These are phyloP conservation scores for Meda fulgida DNA, from an alignment of 2,797 vertebrate species.

Conservation along the genomic window DNA sequence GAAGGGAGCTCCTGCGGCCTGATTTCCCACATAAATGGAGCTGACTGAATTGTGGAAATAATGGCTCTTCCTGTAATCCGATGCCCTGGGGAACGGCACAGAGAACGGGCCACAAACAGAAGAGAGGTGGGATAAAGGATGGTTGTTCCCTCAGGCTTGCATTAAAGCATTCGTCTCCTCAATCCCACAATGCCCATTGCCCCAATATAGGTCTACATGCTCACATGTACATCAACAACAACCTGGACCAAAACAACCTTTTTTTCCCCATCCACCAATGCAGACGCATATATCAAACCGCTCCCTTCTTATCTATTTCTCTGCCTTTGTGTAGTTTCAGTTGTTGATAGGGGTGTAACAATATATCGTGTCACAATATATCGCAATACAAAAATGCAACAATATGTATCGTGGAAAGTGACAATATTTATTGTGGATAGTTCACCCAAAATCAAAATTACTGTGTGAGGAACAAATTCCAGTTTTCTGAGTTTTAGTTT, in stretches of 20 bases:
- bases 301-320: background rate
- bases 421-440: too few species aligned
- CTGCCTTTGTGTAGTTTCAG: background rate
- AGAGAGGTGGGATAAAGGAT: conserved; percentile 67
- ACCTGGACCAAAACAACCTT: background rate
- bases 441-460: too few species aligned
- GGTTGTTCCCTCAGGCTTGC: conserved; percentile 67
- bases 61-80: conserved; percentile 68
- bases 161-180: conserved; percentile 64
- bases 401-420: too few species aligned
- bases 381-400: too few species aligned
- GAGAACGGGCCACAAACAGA: conserved; percentile 5
- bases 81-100: conserved; percentile 54
- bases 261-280: background rate
- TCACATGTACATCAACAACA: conserved; percentile 19
- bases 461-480: too few species aligned
- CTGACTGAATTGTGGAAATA: conserved; percentile 65
- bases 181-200: conserved; percentile 64
- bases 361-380: too few species aligned
- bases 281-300: background rate
- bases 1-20: conserved; percentile 54
- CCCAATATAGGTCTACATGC: conserved; percentile 47
- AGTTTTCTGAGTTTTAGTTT: too few species aligned
- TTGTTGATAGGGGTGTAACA: background rate
- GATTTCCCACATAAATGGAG: conserved; percentile 66